phyloP scores from a whole-genome alignment of 2,888 invertebrate genomes.

The Euzetes globulus region DNA sequence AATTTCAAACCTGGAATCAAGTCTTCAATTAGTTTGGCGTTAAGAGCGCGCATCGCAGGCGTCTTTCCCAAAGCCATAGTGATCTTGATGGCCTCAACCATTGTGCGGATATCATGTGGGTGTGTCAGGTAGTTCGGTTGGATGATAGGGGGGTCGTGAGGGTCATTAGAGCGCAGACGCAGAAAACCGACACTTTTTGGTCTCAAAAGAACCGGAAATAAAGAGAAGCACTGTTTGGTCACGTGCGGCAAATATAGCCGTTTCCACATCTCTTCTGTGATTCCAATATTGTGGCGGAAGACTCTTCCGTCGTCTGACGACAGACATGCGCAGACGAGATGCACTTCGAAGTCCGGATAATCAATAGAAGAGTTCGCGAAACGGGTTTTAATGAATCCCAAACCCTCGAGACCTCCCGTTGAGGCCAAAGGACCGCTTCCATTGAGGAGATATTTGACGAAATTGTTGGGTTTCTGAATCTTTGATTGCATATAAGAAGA shows the following conservation, averaged over 20 bases:
- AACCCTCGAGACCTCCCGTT: conserved; percentile 75
- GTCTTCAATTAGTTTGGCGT: too few species aligned
- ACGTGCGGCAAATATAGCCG: conserved; percentile 40
- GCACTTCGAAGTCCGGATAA: conserved; percentile 86
- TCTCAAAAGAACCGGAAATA: conserved; percentile 39
- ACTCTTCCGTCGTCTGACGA: conserved; percentile 62
- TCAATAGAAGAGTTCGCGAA: conserved; percentile 69
- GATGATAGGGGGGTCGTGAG: conserved; percentile 76
- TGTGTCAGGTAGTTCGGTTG: conserved; percentile 87
- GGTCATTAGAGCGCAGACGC: conserved; percentile 55
- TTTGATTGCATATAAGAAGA: conserved; percentile 21
- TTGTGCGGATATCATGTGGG: conserved; percentile 63
- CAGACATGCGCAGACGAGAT: conserved; percentile 73
- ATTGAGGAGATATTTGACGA: conserved; percentile 32
- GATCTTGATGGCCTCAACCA: conserved; percentile 57
- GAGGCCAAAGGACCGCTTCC: conserved; percentile 71
- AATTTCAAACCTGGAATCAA: too few species aligned
- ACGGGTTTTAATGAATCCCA: conserved; percentile 81
- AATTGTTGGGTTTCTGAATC: conserved; percentile 27
- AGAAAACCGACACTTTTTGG: conserved; percentile 42
- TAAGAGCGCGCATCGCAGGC: conserved; percentile 65
- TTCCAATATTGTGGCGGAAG: conserved; percentile 36
- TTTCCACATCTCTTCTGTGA: conserved; percentile 39
- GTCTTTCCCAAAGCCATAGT: conserved; percentile 61
- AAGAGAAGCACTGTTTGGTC: conserved; percentile 40